A percentile compares a stretch with the other conserved stretches of the same genome.
These are phyloP conservation scores for Salarias fasciatus DNA, from an alignment of 2,797 vertebrate genomes.

Conservation along the genomic window DNA sequence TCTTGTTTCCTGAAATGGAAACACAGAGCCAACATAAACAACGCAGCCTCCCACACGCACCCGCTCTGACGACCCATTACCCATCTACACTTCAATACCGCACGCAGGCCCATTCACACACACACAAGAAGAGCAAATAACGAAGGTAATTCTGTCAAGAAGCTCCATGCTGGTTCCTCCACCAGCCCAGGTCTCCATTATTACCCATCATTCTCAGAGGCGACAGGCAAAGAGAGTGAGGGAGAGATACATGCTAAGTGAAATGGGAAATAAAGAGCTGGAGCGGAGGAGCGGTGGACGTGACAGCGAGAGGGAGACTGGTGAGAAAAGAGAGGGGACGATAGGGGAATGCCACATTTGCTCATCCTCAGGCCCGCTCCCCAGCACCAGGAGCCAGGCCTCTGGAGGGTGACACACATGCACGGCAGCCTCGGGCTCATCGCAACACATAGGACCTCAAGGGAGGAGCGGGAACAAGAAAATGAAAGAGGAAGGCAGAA, in stretches of 20 bases:
- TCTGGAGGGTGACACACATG: constrained; percentile 40
- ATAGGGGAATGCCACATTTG: constrained; percentile 62
- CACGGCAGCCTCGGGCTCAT: constrained; percentile 30
- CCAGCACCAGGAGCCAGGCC: constrained; percentile 46
- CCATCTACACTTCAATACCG: constrained; percentile 41
- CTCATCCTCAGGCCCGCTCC: constrained; percentile 59
- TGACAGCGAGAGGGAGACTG: constrained; percentile 38
- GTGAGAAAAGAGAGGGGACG: constrained; percentile 45
- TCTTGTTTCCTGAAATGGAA: constrained; percentile 41
- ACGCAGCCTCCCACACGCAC: constrained; percentile 36
- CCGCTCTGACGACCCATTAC: constrained; percentile 33
- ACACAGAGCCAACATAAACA: constrained; percentile 48
- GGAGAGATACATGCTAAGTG: constrained; percentile 58
- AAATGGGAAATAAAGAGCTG: constrained; percentile 66
- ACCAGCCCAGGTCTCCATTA: constrained; percentile 37
- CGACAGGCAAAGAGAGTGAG: constrained; percentile 46
- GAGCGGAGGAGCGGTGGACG: constrained; percentile 47
- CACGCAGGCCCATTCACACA: constrained; percentile 14
- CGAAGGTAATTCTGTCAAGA: constrained; percentile 36
- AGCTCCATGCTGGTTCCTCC: constrained; percentile 40
- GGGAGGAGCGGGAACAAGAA: constrained; percentile 14
- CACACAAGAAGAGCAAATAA: constrained; percentile 40
- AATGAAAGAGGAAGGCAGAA: constrained; percentile 17
- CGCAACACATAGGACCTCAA: constrained; percentile 18
- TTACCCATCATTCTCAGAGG: constrained; percentile 59